Conservation (phyloP, 2,888 invertebrate genomes). For the Gymnocheta viridis region DNA sequence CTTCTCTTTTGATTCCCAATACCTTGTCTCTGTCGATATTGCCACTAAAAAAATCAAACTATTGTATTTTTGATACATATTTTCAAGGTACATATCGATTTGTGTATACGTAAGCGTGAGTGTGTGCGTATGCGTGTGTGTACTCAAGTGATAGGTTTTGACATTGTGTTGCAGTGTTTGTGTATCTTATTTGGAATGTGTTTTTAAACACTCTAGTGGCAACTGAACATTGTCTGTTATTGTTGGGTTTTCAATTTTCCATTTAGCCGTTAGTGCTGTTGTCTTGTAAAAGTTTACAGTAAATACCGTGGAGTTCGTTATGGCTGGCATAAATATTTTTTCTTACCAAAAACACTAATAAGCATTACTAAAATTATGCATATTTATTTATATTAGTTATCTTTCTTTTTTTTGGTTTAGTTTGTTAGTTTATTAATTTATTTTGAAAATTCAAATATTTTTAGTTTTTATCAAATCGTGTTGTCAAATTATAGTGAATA, state of each 20-base stretch:
- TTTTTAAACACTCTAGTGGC: slow-evolving; percentile 51
- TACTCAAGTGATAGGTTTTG: neutral
- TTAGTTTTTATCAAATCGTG: too few relatives aligned
- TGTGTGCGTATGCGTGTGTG: neutral
- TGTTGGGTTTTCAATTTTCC: neutral
- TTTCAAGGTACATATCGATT: neutral
- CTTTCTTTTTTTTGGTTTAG: too few relatives aligned
- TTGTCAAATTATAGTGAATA: too few relatives aligned
- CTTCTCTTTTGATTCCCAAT: neutral
- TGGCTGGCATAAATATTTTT: too few relatives aligned
- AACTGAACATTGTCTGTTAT: slow-evolving; percentile 28
- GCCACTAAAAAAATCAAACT: neutral
- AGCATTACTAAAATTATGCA: too few relatives aligned
- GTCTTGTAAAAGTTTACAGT: slow-evolving; percentile 14
- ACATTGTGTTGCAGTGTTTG: neutral
- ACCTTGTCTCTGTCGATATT: neutral
- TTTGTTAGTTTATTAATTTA: too few relatives aligned
- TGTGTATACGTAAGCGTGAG: neutral
- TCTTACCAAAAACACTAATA: too few relatives aligned
- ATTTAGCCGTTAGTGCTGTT: neutral
- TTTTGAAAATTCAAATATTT: too few relatives aligned
- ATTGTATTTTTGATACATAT: neutral
- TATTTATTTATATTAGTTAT: too few relatives aligned
- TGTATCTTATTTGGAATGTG: neutral
- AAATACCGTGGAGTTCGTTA: too few relatives aligned